A percentile compares a stretch with the other conserved stretches of the same genome.
These are phyloP conservation scores for Alcedo atthis DNA, from an alignment of 2,797 vertebrate species.

Conservation along the genomic window DNA sequence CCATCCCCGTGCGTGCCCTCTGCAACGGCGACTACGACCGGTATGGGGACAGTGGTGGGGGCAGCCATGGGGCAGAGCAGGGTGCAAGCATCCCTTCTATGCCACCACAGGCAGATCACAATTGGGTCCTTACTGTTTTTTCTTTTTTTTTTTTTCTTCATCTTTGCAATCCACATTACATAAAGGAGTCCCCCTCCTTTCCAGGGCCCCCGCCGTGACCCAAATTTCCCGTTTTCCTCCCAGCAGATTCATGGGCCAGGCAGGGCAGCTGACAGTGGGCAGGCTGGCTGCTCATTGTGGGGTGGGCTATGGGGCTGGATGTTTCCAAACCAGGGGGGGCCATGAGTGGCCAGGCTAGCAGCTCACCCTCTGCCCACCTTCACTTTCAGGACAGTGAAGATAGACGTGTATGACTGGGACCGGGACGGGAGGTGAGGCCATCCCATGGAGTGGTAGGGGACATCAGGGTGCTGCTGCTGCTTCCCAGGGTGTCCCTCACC, in stretches of 20 bases:
- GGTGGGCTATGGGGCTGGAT: background rate
- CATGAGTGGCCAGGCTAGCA: background rate
- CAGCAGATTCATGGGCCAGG: background rate
- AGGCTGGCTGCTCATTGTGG: background rate
- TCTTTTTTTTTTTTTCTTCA: background rate
- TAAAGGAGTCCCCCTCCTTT: slow-evolving; percentile 43
- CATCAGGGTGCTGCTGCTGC: background rate
- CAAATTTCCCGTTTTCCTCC: background rate
- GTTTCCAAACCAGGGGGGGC: background rate
- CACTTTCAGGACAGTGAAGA: slow-evolving; percentile 91
- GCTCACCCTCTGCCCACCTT: background rate
- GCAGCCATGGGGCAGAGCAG: background rate
- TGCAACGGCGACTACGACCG: slow-evolving; percentile 98
- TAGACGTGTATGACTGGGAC: slow-evolving; percentile 97
- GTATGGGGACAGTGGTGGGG: slow-evolving; percentile 27
- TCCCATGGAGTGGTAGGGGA: accelerated
- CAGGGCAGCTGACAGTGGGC: background rate
- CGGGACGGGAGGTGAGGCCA: slow-evolving; percentile 91
- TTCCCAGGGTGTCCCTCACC: background rate
- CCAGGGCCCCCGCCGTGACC: slow-evolving; percentile 1
- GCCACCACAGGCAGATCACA: accelerated
- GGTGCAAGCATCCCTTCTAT: accelerated
- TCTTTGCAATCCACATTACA: slow-evolving; percentile 40
- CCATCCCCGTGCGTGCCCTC: slow-evolving; percentile 93
- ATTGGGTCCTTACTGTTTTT: background rate